A percentile compares a stretch with the other conserved stretches of the same genome.
Conservation (phyloP, 2,888 invertebrate species). For the Tetranychus truncatus region DNA sequence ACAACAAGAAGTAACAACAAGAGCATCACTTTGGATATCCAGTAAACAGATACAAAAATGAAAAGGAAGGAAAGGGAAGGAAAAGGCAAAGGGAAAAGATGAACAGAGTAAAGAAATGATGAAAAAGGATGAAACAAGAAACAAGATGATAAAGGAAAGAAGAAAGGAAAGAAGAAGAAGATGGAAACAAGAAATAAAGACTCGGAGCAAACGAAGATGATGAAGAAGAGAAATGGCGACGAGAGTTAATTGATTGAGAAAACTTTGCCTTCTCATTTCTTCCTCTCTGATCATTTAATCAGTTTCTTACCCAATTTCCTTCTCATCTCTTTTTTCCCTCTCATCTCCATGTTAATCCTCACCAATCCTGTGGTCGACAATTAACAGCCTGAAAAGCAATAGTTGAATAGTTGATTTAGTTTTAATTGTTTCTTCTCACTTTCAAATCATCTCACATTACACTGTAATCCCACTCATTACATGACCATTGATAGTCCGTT, state of each 20-base stretch:
- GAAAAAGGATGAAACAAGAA: neutral
- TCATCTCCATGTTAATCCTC: neutral
- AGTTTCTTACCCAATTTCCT: neutral
- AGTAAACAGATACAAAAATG: neutral
- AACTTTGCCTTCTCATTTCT: neutral
- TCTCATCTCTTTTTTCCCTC: neutral
- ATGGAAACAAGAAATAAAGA: too few species aligned
- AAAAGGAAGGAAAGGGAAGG: neutral
- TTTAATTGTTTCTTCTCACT: neutral
- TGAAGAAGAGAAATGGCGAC: neutral
- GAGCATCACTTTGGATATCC: too few species aligned
- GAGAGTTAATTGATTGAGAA: conserved; percentile 1
- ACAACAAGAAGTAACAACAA: too few species aligned
- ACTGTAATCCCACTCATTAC: neutral
- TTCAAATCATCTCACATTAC: neutral
- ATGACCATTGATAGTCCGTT: neutral
- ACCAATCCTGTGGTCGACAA: neutral
- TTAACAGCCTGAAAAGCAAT: neutral
- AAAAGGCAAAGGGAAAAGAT: neutral
- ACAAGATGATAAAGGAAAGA: too few species aligned
- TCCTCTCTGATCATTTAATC: neutral
- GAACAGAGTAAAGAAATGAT: neutral
- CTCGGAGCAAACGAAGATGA: neutral
- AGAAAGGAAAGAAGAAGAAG: neutral
- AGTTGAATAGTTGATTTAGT: neutral